Conservation (phyloP, 2,888 invertebrate genomes). For the Bursaphelenchus okinawaensis region DNA sequence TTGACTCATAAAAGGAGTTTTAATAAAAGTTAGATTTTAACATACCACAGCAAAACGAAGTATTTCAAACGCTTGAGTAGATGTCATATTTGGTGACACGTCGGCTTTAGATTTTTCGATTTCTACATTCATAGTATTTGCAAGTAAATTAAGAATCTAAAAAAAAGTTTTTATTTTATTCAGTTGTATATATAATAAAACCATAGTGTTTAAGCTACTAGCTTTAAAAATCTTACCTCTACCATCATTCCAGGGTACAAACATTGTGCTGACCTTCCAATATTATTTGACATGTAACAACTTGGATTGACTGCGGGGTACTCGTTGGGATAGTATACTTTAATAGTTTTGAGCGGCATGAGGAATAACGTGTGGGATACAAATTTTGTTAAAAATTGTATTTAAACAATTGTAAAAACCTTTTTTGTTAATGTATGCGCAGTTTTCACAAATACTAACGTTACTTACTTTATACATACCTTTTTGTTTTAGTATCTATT, state of each 20-base stretch:
- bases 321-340: not conserved
- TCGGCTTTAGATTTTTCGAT: not conserved
- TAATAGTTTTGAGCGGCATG: not conserved
- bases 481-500: too few relatives aligned
- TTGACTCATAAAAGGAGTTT: too few relatives aligned
- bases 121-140: not conserved
- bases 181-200: too few relatives aligned
- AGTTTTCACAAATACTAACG: too few relatives aligned
- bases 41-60: not conserved
- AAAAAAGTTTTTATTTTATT: not conserved
- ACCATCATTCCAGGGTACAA: not conserved
- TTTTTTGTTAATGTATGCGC: too few relatives aligned
- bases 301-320: not conserved
- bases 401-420: too few relatives aligned
- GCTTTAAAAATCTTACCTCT: not conserved
- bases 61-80: not conserved
- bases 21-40: too few relatives aligned
- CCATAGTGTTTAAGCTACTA: too few relatives aligned
- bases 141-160: not conserved
- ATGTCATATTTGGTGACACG: not conserved
- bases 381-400: too few relatives aligned
- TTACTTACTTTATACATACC: too few relatives aligned
- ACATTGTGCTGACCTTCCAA: not conserved
- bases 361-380: too few relatives aligned
- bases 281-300: not conserved